Base-by-base conservation (phyloP, 2,888 invertebrate genomes). In the Fragum fragum region DNA sequence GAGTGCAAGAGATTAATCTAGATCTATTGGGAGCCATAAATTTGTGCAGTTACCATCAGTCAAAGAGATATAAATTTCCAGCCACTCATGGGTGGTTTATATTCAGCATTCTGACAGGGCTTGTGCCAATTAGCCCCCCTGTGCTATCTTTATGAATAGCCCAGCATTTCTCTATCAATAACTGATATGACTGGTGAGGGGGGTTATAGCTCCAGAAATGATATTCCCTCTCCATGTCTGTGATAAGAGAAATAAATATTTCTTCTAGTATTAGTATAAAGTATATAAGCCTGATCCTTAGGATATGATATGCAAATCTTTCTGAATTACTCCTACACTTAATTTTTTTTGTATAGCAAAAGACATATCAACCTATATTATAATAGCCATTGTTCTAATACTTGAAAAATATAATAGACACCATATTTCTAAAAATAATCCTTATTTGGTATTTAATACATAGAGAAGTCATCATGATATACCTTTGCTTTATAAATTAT, bases 121-220 rank as follows among this genome's bases (percentile, higher is more conserved):
- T 66, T 36, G 77, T 81, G 80, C 76, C 85, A 85, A 85, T 85
- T 85, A 85, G 80, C 55, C 61, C 61, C 61, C 61, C 71, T 66
- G 72, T 61, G 63, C 66, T 77, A 78, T 84, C 80, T 77, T 71
- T 73, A 76, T 75, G 78, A 77, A 75, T 75, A 75, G 59, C 78
- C 55, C 36, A 61, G 61, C 61, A 32, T 61, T 61, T 61, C 61
- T 61, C 61, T 61, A 61, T 61, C 61, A 61, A 61, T 61, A 61
- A 61, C 28, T 61, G 61, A 61, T 61, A 61, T 61, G 61, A 61
- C 61, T 18, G 28, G 9, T 21, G 26, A 32, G 61, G 14, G n/a
- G 32, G 6, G 16, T 61, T 61, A 61, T 61, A 11, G 61, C 47
- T 47, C 39, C 1, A 61, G 61, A 61, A 61, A 28, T 29, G 32